These are phyloP conservation scores for Ammodytes marinus DNA, from an alignment of 2,113 vertebrate species.

Conservation along the genomic window DNA sequence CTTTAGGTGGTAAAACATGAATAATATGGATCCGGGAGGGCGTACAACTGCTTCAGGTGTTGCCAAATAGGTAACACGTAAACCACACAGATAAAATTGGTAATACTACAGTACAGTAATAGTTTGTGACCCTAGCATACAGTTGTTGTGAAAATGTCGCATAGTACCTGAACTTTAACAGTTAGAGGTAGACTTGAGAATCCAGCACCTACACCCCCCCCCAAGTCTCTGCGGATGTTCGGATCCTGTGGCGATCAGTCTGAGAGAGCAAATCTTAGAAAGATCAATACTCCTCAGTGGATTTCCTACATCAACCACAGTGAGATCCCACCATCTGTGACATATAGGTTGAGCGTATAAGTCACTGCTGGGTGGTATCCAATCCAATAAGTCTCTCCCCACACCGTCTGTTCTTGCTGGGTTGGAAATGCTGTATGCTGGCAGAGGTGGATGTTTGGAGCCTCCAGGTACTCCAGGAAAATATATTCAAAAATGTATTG, in stretches of 20 bases:
- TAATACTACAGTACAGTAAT: too few species aligned
- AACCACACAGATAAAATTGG: too few species aligned
- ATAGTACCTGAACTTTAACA: constrained; percentile 4
- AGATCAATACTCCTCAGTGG: constrained; percentile 81
- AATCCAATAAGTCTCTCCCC: constrained; percentile 71
- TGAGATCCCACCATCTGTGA: constrained; percentile 82
- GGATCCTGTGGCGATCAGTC: constrained; percentile 76
- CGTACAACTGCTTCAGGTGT: too few species aligned
- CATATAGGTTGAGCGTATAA: constrained; percentile 79
- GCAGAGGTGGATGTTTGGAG: constrained; percentile 49
- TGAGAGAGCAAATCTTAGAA: constrained; percentile 66
- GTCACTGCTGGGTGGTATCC: constrained; percentile 72
- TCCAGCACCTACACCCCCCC: constrained; percentile 37
- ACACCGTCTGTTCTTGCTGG: constrained; percentile 69
- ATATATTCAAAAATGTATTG: too few species aligned
- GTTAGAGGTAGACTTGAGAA: constrained; percentile 15
- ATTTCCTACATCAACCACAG: constrained; percentile 79
- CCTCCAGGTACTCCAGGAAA: constrained; percentile 53
- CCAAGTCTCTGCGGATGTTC: constrained; percentile 60
- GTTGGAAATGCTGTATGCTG: constrained; percentile 47
- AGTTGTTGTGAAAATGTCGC: background rate
- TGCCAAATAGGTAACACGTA: too few species aligned
- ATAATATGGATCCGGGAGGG: too few species aligned
- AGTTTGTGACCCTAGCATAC: background rate
- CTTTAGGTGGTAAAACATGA: too few species aligned